phyloP scores from a whole-genome alignment of 2,888 invertebrate genomes.

The Chymomyza caudatula region DNA sequence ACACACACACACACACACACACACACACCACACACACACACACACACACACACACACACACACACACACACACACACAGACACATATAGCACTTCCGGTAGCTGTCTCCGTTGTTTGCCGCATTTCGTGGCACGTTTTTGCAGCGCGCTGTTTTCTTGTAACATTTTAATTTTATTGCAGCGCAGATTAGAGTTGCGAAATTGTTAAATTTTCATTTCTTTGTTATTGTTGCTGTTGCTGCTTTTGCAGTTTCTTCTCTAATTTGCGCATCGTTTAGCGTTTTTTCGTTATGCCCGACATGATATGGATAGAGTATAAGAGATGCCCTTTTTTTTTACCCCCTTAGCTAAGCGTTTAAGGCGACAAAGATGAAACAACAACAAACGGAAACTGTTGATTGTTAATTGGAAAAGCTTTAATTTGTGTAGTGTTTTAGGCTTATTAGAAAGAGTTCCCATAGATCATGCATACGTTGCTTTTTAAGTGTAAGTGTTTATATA shows the following conservation, averaged over 20 bases:
- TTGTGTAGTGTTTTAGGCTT: too few species aligned
- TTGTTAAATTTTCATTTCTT: conserved; percentile 65
- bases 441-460: too few species aligned
- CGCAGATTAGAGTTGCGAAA: conserved; percentile 68
- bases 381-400: too few species aligned
- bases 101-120: neutral
- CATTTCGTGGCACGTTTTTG: neutral
- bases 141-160: conserved; percentile 54
- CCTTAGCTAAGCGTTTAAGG: neutral
- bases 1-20: conserved; percentile 14
- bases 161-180: conserved; percentile 66
- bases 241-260: conserved; percentile 34
- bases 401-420: too few species aligned
- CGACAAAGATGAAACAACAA: too few species aligned
- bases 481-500: too few species aligned
- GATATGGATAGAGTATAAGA: neutral
- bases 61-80: conserved; percentile 13
- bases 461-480: too few species aligned
- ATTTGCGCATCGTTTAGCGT: conserved; percentile 36
- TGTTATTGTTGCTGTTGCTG: conserved; percentile 20
- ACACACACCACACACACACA: conserved; percentile 5
- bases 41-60: conserved; percentile 4
- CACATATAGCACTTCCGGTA: conserved; percentile 5
- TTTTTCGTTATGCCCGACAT: conserved; percentile 4
- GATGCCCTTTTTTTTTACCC: too few species aligned